Percentiles rank a stretch among this genome's conserved stretches.
Evolutionary conservation across 1,140 invertebrate species (phyloP).

Genomic region (Melipona quadrifasciata): DNA sequence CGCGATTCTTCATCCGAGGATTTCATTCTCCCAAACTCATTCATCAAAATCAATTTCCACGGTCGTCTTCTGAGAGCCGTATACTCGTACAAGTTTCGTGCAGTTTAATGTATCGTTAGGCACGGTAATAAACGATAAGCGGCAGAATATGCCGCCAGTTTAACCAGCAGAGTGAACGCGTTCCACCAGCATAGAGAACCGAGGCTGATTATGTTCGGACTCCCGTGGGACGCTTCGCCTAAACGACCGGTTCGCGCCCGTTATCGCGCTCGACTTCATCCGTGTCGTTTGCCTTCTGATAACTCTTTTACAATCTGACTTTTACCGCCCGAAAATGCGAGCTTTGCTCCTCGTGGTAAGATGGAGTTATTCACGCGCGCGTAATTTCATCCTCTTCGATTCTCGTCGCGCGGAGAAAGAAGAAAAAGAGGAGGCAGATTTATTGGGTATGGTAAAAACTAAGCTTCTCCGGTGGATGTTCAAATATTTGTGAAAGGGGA

Average conservation of each 20-base stretch:
- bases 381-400: neutral
- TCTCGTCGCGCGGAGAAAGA: too few relatives aligned
- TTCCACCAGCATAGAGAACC: neutral
- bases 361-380: neutral
- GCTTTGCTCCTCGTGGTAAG: neutral
- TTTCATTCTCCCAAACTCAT: neutral
- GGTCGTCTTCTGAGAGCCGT: neutral
- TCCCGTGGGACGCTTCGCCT: conserved; percentile 27
- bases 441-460: conserved; percentile 8
- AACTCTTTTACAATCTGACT: conserved; percentile 33
- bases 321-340: neutral
- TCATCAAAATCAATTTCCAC: conserved; percentile 6
- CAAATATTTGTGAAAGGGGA: conserved; percentile 58
- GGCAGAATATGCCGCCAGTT: conserved; percentile 18
- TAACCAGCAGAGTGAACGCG: neutral
- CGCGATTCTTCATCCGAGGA: too few relatives aligned
- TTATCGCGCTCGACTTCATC: neutral
- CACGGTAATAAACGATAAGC: conserved; percentile 36
- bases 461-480: conserved; percentile 25
- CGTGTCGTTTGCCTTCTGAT: conserved; percentile 16
- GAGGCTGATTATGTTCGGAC: conserved; percentile 17
- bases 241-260: conserved; percentile 12
- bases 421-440: neutral
- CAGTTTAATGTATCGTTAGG: conserved; percentile 31
- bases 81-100: neutral